These are phyloP conservation scores for Tetragonula clypearis DNA, from an alignment of 1,140 invertebrate genomes.

Conservation along the genomic window DNA sequence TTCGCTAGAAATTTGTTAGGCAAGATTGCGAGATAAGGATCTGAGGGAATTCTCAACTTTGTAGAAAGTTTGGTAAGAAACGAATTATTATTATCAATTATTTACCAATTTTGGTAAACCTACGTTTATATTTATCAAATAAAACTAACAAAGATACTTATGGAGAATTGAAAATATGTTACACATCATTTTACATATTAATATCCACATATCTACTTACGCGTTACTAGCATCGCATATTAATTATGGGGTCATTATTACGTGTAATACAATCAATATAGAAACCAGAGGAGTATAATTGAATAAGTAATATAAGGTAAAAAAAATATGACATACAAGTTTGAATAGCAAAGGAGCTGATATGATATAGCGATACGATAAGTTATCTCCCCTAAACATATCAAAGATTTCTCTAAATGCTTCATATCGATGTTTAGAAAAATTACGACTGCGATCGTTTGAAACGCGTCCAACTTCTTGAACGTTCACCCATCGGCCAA, in stretches of 20 bases:
- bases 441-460: neutral
- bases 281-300: too few relatives aligned
- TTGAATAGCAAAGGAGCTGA: neutral
- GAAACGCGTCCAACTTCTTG: neutral
- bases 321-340: neutral
- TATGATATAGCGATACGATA: neutral
- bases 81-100: too few relatives aligned
- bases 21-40: neutral
- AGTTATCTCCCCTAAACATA: neutral
- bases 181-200: too few relatives aligned
- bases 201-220: neutral
- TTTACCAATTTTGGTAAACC: too few relatives aligned
- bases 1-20: neutral
- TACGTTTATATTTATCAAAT: too few relatives aligned
- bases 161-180: too few relatives aligned
- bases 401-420: neutral
- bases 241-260: neutral
- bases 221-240: neutral
- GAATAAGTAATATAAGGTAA: neutral
- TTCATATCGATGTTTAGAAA: neutral
- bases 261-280: too few relatives aligned
- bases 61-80: too few relatives aligned
- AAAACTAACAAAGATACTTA: too few relatives aligned
- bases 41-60: too few relatives aligned
- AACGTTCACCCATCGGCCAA: slow-evolving; percentile 19